Percentiles rank a stretch among this genome's conserved stretches.
Evolutionary conservation across 2,888 invertebrate species (phyloP).

Genomic region (Bursaphelenchus okinawaensis): DNA sequence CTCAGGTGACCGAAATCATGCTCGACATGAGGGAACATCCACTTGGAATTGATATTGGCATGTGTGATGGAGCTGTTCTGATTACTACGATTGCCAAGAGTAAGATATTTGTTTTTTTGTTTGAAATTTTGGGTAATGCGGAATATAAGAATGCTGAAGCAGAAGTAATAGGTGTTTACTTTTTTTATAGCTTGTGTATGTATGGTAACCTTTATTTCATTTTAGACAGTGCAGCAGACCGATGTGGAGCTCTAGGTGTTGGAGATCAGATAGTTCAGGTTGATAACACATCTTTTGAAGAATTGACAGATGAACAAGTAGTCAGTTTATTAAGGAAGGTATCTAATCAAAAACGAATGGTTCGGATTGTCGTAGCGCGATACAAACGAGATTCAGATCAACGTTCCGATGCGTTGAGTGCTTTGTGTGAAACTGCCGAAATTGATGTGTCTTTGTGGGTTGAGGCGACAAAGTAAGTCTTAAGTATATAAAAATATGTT

Average conservation of each 20-base stretch:
- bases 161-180: slow-evolving; percentile 31
- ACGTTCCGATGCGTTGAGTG: slow-evolving; percentile 41
- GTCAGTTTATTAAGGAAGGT: slow-evolving; percentile 36
- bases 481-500: too few species aligned
- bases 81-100: not conserved
- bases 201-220: too few species aligned
- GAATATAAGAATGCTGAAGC: too few species aligned
- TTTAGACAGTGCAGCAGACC: slow-evolving; percentile 38
- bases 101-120: not conserved
- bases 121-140: too few species aligned
- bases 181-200: not conserved
- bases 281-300: slow-evolving; percentile 47
- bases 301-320: slow-evolving; percentile 40
- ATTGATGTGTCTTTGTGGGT: slow-evolving; percentile 43
- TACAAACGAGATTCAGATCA: slow-evolving; percentile 25
- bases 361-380: slow-evolving; percentile 7
- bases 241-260: slow-evolving; percentile 42
- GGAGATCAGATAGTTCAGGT: slow-evolving; percentile 54
- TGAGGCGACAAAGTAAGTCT: slow-evolving; percentile 32
- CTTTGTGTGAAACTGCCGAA: slow-evolving; percentile 48
- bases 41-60: slow-evolving; percentile 29
- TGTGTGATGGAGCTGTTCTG: not conserved
- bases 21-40: slow-evolving; percentile 37
- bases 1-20: slow-evolving; percentile 41
- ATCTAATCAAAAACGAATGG: slow-evolving; percentile 4